phyloP scores from a whole-genome alignment of 2,797 vertebrate species.

The Gobio occitaniae region DNA sequence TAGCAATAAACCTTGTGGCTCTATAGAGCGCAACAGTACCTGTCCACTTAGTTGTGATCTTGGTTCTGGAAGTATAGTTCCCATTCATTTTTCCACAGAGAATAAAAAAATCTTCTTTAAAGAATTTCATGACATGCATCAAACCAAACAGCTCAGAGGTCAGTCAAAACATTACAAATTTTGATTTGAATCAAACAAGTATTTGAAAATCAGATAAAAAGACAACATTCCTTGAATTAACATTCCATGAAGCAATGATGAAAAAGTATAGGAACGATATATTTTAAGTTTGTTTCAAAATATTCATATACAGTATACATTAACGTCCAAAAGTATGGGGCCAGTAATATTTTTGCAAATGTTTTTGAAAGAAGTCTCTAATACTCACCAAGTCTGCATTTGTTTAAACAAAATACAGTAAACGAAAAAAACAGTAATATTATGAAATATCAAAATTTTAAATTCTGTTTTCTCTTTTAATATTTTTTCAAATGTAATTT shows the following conservation, averaged over 20 bases:
- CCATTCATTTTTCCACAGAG: background rate
- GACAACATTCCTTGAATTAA: too few species aligned
- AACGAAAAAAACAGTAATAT: background rate
- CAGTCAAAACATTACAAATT: background rate
- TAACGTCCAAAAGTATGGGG: background rate
- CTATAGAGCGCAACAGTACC: background rate
- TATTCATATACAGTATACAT: background rate
- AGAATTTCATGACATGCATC: background rate
- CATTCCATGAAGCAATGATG: background rate
- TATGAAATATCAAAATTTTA: background rate
- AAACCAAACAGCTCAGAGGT: background rate
- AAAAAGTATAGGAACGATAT: background rate
- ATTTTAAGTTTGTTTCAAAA: background rate
- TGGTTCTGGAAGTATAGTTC: background rate
- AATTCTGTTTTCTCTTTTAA: background rate
- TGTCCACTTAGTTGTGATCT: background rate
- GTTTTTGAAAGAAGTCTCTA: background rate
- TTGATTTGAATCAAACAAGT: background rate
- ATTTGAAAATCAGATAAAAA: background rate
- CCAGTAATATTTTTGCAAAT: background rate
- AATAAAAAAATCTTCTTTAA: background rate
- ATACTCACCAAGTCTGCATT: background rate
- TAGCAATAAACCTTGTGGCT: background rate
- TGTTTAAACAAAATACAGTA: background rate
- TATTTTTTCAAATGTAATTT: background rate